Base-by-base conservation (phyloP, 2,113 vertebrate species). In the Hydropotes inermis region DNA sequence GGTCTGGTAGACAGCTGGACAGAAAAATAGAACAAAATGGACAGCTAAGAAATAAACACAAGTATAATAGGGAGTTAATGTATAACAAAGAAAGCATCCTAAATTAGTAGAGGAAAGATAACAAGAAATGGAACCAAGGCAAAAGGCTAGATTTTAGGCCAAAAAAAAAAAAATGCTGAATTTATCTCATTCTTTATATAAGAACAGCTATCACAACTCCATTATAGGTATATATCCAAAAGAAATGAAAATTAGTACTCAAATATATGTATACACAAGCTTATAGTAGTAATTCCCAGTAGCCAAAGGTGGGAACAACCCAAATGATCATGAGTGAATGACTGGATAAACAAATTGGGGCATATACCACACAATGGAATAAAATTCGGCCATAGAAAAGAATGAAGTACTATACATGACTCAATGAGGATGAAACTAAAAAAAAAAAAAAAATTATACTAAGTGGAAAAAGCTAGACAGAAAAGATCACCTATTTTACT, bases 371-470 rank as follows among this genome's bases (percentile, higher is more conserved):
- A 33, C 12, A 84, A 57, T 4, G 28, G 16, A 81, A 86, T 61
- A 70, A 55, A 84, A 88, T 78, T 95, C 36, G 85, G 19, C 21
- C 14, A 55, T 74, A 92, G 95, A 88, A 96, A 93, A 15, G 23
- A 91, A 94, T 86, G 83, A 96, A 78, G n/a, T 45, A 79, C 19
- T 88, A 16, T 74, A 87, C 57, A 92, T 79, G 16, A 14, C 60
- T 58, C 61, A 89, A 3, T 74, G 33, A 33, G n/a, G 16, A 89
- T 86, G 14, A 97, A 58, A 15, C 25, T 89, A n/a, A 94, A 95
- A 95, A 97, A 79, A 95, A 97, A 79, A 45, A 91, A 92, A 96
- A 95, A 76, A 70, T 36, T 78, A 55, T 33, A 43, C 36, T 76
- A 94, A 79, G 12, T 23, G 3, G 39, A 84, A 87, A 47, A 97